A percentile compares a stretch with the other conserved stretches of the same genome.
These are phyloP conservation scores for Euura lappo DNA, from an alignment of 1,140 invertebrate genomes.

Conservation along the genomic window DNA sequence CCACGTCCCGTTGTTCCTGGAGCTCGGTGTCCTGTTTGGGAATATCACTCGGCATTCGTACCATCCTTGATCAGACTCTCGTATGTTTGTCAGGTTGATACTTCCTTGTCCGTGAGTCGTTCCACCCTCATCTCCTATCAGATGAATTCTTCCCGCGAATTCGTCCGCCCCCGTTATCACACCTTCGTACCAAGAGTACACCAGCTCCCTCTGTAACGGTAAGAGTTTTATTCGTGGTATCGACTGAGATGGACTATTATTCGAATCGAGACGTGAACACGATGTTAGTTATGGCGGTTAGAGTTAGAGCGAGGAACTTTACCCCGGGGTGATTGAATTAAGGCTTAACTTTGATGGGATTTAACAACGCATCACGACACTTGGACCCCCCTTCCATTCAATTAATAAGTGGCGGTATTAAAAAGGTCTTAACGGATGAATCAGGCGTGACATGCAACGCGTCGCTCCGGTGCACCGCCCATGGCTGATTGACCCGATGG, in stretches of 20 bases:
- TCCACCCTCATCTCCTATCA: constrained; percentile 59
- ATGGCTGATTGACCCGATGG: neutral
- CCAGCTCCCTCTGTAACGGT: constrained; percentile 68
- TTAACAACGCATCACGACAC: constrained; percentile 6
- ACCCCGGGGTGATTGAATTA: constrained; percentile 8
- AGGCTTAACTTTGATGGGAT: constrained; percentile 2
- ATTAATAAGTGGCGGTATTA: constrained; percentile 11
- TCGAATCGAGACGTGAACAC: too few species aligned
- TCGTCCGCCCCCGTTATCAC: constrained; percentile 71
- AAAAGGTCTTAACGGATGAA: constrained; percentile 8
- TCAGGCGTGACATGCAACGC: neutral
- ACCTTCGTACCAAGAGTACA: constrained; percentile 85
- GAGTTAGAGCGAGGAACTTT: neutral
- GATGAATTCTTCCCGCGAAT: constrained; percentile 77
- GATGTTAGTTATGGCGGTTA: neutral
- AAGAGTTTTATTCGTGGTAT: neutral
- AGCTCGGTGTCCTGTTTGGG: constrained; percentile 83
- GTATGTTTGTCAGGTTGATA: constrained; percentile 87
- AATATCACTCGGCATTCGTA: constrained; percentile 90
- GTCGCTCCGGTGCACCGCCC: too few species aligned
- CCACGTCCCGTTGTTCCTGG: constrained; percentile 87
- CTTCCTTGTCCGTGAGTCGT: constrained; percentile 75
- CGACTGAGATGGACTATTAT: too few species aligned
- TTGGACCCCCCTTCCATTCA: constrained; percentile 11
- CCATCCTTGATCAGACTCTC: constrained; percentile 88